These are phyloP conservation scores for Aphaenogaster floridana DNA, from an alignment of 1,140 invertebrate genomes.

Conservation along the genomic window DNA sequence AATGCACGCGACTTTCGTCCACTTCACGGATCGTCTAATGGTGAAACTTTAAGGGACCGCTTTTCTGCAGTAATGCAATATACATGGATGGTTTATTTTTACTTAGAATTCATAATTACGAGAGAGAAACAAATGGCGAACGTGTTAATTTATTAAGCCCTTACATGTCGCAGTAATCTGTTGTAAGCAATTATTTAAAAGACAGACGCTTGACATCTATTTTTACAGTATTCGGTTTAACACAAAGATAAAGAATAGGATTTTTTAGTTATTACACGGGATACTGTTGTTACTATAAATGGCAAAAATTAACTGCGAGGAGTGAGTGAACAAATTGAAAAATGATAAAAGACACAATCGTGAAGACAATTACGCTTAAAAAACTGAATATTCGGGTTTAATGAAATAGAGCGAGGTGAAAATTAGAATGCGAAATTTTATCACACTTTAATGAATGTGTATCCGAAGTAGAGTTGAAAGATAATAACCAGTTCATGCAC, in stretches of 20 bases:
- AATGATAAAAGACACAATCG: constrained; percentile 8
- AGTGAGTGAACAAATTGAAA: constrained; percentile 1
- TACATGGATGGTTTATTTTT: neutral
- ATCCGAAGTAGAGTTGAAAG: constrained; percentile 47
- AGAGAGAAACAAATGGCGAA: neutral
- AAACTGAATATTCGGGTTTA: constrained; percentile 28
- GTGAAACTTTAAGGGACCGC: neutral
- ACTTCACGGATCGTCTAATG: neutral
- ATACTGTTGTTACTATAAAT: constrained; percentile 16
- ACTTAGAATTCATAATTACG: neutral
- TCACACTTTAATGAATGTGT: constrained; percentile 66
- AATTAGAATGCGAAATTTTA: constrained; percentile 69
- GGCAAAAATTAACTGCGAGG: neutral
- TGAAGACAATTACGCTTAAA: constrained; percentile 56
- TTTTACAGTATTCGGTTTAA: neutral
- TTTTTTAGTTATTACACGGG: neutral
- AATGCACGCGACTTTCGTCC: constrained; percentile 4
- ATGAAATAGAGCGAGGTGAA: constrained; percentile 56
- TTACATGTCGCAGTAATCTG: neutral
- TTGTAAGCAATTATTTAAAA: neutral
- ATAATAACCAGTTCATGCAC: constrained; percentile 63
- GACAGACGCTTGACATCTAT: neutral
- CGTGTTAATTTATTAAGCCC: neutral
- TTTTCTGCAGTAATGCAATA: neutral
- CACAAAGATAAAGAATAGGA: neutral